Evolutionary conservation across 2,797 vertebrate species (phyloP), one percentile per base, ranked within the genome.

Genomic region (Uromys caudimaculatus): DNA sequence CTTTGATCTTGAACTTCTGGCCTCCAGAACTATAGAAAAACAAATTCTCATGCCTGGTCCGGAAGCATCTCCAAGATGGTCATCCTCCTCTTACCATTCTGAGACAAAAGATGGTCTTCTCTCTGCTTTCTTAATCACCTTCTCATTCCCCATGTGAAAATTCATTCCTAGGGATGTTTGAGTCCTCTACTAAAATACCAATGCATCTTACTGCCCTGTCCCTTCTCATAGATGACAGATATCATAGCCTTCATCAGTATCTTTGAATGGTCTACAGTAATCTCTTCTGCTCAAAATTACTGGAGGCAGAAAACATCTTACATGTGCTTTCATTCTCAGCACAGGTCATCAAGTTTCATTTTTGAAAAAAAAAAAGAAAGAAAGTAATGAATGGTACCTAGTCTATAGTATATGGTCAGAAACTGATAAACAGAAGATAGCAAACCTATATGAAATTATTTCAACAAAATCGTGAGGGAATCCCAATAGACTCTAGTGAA

Each of bases 351-450:
- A 78, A 54, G 4, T 86, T n/a, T 73, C n/a, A 67, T 83, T 67
- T 78, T 62, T 62, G 56, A 86, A 82, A 50, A 89, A 96, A 73
- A 77, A 9, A 89, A 62, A 41, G 27, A 96, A 73, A 77, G 6
- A 89, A 62, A 41, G 27, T 41, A 64, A 8, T 35, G 44, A 93
- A 50, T 1, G 56, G 16, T 78, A 87, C 3, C 24, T 50, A 67
- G 12, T 41, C 54, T 3, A 29, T 16, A 71, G n/a, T 41, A 79
- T 14, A 44, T 64, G 13, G 41, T 85, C 38, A 27, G 13, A 64
- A 92, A 81, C 23, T 92, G 32, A n/a, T 62, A 71, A 91, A 84
- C 60, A 35, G 94, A 78, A 95, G 75, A 67, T 6, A 95, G 75
- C 60, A 14, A 89, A 67, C 17, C 82, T 84, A n/a, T n/a, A 3